phyloP scores from a whole-genome alignment of 2,888 invertebrate genomes.

The Eretmocerus hayati region DNA sequence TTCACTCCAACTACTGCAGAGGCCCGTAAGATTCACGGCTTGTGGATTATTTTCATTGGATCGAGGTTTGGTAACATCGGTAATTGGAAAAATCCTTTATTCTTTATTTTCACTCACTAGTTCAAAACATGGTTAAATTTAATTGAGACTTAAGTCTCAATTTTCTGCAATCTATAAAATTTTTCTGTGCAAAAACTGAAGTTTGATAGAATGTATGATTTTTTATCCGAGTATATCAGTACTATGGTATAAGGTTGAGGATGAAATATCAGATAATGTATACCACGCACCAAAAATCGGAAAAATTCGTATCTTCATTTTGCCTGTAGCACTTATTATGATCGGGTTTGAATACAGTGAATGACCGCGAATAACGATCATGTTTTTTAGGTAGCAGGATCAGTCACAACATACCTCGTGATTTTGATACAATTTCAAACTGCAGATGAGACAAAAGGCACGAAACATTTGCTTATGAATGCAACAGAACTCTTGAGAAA shows the following conservation, averaged over 20 bases:
- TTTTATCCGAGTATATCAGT: too few species aligned
- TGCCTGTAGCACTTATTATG: background rate
- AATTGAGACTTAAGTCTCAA: background rate
- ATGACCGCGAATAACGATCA: too few species aligned
- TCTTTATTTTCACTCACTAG: background rate
- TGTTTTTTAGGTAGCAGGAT: slow-evolving; percentile 51
- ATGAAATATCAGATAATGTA: too few species aligned
- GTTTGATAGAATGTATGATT: too few species aligned
- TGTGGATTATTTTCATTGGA: slow-evolving; percentile 55
- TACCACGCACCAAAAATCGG: too few species aligned
- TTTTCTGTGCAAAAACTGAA: background rate
- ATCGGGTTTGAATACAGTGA: too few species aligned
- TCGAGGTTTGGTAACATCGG: slow-evolving; percentile 54
- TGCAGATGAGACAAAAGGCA: slow-evolving; percentile 46
- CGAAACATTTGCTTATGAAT: slow-evolving; percentile 30
- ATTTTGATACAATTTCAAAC: slow-evolving; percentile 57
- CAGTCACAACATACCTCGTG: slow-evolving; percentile 56
- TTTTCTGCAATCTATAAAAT: too few species aligned
- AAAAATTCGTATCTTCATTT: too few species aligned
- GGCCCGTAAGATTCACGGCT: slow-evolving; percentile 53
- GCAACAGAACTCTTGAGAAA: slow-evolving; percentile 34
- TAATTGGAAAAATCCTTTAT: slow-evolving; percentile 33
- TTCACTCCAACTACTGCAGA: slow-evolving; percentile 53
- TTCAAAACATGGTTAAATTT: background rate
- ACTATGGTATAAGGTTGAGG: too few species aligned